A percentile compares a stretch with the other conserved stretches of the same genome.
Conservation (phyloP, 2,113 vertebrate species). For the Tragelaphus scriptus region DNA sequence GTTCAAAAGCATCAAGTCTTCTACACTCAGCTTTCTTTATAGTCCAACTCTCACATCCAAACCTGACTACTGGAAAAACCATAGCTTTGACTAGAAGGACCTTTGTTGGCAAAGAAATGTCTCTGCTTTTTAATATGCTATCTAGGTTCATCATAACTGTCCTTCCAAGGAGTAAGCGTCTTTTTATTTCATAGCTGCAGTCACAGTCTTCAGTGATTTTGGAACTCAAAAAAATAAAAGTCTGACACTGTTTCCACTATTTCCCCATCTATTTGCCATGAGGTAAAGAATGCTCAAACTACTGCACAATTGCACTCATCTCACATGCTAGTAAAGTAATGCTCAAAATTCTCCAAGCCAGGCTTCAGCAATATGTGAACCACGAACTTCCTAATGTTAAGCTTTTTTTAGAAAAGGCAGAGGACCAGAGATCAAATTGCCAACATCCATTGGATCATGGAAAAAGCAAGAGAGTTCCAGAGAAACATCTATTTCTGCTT, state of each 20-base stretch:
- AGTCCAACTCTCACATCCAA: background rate
- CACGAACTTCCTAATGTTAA: too few species aligned
- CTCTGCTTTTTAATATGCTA: background rate
- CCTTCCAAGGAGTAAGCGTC: rapidly evolving
- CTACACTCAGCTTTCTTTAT: background rate
- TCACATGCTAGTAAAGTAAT: too few species aligned
- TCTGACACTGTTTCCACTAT: background rate
- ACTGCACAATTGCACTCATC: too few species aligned
- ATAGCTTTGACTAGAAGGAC: background rate
- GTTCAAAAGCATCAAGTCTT: background rate
- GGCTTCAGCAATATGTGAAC: too few species aligned
- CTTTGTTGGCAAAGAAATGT: background rate
- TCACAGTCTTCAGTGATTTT: background rate
- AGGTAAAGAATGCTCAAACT: too few species aligned
- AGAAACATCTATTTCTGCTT: too few species aligned
- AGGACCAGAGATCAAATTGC: too few species aligned
- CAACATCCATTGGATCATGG: too few species aligned
- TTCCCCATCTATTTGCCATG: background rate
- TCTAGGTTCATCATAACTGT: background rate
- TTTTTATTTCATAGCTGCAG: background rate
- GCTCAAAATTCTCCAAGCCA: too few species aligned
- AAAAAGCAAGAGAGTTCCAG: too few species aligned
- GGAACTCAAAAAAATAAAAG: background rate
- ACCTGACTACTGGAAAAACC: background rate
- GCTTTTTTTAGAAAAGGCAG: too few species aligned